Base-by-base conservation (phyloP, 2,888 invertebrate genomes). In the Acleris cristana region DNA sequence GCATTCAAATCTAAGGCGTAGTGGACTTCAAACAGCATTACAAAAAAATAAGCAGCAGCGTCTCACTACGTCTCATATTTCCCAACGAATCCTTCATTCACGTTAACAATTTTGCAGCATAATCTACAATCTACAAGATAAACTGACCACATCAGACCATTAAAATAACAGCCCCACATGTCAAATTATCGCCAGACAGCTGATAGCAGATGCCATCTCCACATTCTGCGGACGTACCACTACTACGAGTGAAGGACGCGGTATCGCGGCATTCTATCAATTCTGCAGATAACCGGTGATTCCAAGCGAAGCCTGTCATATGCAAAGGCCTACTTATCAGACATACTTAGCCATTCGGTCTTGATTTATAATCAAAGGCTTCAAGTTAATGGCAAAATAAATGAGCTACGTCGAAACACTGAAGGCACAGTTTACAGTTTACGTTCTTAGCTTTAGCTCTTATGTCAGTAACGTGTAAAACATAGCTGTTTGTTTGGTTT, bases 121-220 rank as follows among this genome's bases (percentile, higher is more conserved):
- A 51, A 40, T 34, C 40, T 34, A 55, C 12, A 51, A 40, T 34
- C 40, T 34, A 55, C 12, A 55, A 18, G 56, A 21, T 10, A 45
- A 55, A 60, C 45, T 54, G 18, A 23, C 56, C 30, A 21, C 53
- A 23, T 61, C 59, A 51, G 45, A 57, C 62, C 62, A 62, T 62
- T 57, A 52, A 60, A 55, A 57, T 52, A 57, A 56, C 52, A 48
- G 23, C 74, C 72, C 74, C 73, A 76, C 76, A 76, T 81, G 79
- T 83, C 80, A 83, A 87, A 81, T 83, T 83, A 84, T 83, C 82
- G 70, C 78, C 71, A 80, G 81, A 80, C 79, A 80, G 70, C 76
- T 79, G 84, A 86, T 85, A 84, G 82, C 74, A 72, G 80, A 85
- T 83, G 76, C 73, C 73, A 85, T 84, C 83, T 78, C 71, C 70